Conservation (phyloP, 2,113 vertebrate species). For the Chamaea fasciata region DNA sequence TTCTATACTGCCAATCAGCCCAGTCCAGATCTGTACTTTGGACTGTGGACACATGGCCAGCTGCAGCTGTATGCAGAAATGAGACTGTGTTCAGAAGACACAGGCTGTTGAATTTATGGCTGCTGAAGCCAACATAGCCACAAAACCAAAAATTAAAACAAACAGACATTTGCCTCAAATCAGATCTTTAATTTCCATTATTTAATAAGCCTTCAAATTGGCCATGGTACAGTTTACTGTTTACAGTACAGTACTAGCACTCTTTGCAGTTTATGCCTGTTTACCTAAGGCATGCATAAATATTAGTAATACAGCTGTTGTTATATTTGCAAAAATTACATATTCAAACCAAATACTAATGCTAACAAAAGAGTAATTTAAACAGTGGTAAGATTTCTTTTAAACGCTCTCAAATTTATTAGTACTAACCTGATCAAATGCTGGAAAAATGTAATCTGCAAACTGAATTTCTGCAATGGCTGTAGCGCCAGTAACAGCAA, state of each 20-base stretch:
- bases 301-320: neutral
- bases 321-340: neutral
- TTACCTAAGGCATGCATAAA: slow-evolving; percentile 10
- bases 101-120: neutral
- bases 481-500: slow-evolving; percentile 88
- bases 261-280: neutral
- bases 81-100: neutral
- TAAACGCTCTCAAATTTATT: neutral
- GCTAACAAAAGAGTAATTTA: neutral
- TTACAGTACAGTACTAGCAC: neutral
- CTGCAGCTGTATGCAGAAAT: neutral
- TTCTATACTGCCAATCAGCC: neutral
- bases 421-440: slow-evolving; percentile 92
- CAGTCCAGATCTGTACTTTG: neutral
- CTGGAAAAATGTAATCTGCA: slow-evolving; percentile 97
- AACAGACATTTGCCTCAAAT: neutral
- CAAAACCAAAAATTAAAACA: neutral
- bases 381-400: neutral
- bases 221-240: neutral
- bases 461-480: slow-evolving; percentile 99
- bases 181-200: neutral
- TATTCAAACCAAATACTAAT: neutral
- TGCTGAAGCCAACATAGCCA: neutral
- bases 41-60: neutral
- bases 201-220: neutral